phyloP scores from a whole-genome alignment of 2,113 vertebrate genomes.

The Psittacula cyanocephala region DNA sequence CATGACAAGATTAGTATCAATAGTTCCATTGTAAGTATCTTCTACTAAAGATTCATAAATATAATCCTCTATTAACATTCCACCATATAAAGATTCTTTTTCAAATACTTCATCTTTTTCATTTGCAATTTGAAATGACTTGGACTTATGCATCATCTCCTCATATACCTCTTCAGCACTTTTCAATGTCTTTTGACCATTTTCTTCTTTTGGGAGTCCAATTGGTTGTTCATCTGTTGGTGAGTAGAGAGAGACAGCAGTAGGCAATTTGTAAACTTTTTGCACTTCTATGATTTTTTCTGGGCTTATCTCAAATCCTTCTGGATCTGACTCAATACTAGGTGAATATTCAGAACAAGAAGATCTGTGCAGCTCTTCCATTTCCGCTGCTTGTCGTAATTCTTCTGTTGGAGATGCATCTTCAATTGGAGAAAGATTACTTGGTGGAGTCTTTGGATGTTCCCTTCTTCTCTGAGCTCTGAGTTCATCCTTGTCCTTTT shows the following conservation, averaged over 20 bases:
- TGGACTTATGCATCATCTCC: constrained; percentile 88
- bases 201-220: constrained; percentile 66
- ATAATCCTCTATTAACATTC: constrained; percentile 97
- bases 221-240: constrained; percentile 73
- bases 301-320: constrained; percentile 91
- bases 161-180: constrained; percentile 94
- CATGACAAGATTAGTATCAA: constrained; percentile 64
- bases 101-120: constrained; percentile 87
- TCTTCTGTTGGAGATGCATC: constrained; percentile 87
- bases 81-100: constrained; percentile 94
- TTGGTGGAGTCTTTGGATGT: constrained; percentile 88
- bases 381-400: constrained; percentile 80
- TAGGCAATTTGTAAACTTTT: constrained; percentile 86
- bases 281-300: constrained; percentile 93
- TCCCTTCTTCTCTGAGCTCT: constrained; percentile 89
- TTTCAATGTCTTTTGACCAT: constrained; percentile 77
- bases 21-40: constrained; percentile 78
- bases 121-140: constrained; percentile 77
- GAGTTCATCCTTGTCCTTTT: constrained; percentile 96
- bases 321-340: constrained; percentile 91
- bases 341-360: constrained; percentile 91
- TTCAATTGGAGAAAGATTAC: constrained; percentile 87
- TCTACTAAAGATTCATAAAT: constrained; percentile 95
- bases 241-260: constrained; percentile 89
- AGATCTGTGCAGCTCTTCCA: constrained; percentile 84